Evolutionary conservation across 2,113 vertebrate genomes (phyloP), one percentile per base, ranked within the genome.

Genomic region (Cyprinodon tularosa): DNA sequence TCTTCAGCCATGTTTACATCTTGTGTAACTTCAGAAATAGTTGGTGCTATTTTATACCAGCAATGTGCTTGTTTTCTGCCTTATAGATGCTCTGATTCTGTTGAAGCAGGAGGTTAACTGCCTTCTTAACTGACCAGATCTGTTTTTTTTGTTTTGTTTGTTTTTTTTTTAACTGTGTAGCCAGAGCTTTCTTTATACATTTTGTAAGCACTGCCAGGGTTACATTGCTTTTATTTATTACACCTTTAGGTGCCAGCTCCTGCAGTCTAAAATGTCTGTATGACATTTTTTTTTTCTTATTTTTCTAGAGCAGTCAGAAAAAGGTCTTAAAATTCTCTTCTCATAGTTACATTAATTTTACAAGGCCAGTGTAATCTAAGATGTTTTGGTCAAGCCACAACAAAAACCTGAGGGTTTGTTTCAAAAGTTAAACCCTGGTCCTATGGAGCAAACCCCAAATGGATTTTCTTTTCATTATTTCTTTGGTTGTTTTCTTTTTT

Each of bases 21-120:
- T 71, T 44, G 20, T 73, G 65, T 81, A 63, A 85, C 81, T 79
- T 76, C 62, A 77, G 53, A 70, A 86, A 71, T 66, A 74, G 84
- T 89, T 84, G 90, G 91, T 90, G 91, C 90, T 92, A 92, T 72
- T 84, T 87, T 71, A 86, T 80, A 90, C 84, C 89, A 88, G 86
- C 88, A 83, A 74, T 86, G 74, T 86, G 81, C 81, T 81, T 89
- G 20, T 85, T 87, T 90, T 84, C 78, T 89, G 84, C 81, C 87
- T 84, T 87, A 75, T 80, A 61, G 74, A 70, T 81, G 45, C 45
- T 78, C 77, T 75, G 70, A 75, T 89, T 90, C 76, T 84, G 84
- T 88, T 74, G 59, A 82, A 85, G 85, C 81, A 88, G 86, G 81
- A 84, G 71, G 72, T 78, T 87, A 78, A 85, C 84, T 90, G 86